These are phyloP conservation scores for Gandaritis pyraliata DNA, from an alignment of 2,888 invertebrate genomes.

Conservation along the genomic window DNA sequence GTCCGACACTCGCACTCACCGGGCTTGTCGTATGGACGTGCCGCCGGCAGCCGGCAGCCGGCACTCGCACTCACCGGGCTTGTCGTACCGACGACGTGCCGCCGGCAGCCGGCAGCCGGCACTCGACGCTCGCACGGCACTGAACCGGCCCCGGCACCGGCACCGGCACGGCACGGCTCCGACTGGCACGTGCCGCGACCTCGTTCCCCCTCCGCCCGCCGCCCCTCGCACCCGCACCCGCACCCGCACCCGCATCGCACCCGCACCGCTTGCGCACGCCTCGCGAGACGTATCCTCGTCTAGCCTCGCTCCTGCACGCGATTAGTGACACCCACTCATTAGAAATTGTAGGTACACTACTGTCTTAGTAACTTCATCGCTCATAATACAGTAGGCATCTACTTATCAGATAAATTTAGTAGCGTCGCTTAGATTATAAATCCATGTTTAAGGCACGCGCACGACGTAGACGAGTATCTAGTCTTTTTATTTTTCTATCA, in stretches of 20 bases:
- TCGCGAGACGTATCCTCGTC: not conserved
- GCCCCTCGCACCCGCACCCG: constrained; percentile 14
- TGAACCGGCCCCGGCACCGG: constrained; percentile 34
- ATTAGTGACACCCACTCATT: constrained; percentile 1
- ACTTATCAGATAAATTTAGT: not conserved
- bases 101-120: constrained; percentile 13
- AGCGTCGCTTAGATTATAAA: constrained; percentile 22
- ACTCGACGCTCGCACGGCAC: constrained; percentile 28
- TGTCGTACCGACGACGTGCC: constrained; percentile 44
- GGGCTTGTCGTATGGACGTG: constrained; percentile 50
- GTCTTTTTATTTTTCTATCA: constrained; percentile 45
- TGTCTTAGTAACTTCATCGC: not conserved
- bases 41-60: constrained; percentile 39
- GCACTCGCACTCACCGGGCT: constrained; percentile 54
- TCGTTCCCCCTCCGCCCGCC: constrained; percentile 34
- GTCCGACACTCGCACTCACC: constrained; percentile 51
- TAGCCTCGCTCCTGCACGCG: not conserved
- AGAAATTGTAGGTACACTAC: constrained; percentile 7
- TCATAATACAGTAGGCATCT: too few relatives aligned
- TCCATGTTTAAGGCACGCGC: constrained; percentile 34
- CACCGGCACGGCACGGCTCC: constrained; percentile 34
- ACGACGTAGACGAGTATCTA: constrained; percentile 37
- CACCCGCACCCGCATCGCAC: constrained; percentile 3
- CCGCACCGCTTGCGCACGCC: constrained; percentile 14
- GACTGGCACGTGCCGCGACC: constrained; percentile 35